Evolutionary conservation across 2,797 vertebrate genomes (phyloP).

Genomic region (Lagorchestes hirsutus): DNA sequence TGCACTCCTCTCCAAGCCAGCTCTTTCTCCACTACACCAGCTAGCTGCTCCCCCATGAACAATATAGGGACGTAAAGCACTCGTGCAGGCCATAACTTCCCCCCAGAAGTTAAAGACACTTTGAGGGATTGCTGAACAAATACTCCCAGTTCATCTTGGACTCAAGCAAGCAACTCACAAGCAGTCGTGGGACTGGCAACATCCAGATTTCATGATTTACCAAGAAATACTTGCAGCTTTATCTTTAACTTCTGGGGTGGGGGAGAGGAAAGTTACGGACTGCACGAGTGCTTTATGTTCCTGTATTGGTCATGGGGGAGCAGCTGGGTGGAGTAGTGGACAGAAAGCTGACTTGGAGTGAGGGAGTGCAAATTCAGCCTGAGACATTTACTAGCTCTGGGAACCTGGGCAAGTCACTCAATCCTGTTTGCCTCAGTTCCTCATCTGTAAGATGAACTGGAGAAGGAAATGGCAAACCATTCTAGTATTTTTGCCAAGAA

Average conservation of each 20-base stretch:
- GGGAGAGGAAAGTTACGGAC: background rate
- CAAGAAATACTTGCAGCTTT: too few relatives aligned
- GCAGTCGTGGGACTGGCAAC: too few relatives aligned
- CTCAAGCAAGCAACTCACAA: too few relatives aligned
- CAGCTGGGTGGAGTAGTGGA: background rate
- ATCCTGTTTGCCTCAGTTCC: background rate
- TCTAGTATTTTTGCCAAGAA: background rate
- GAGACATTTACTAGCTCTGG: background rate
- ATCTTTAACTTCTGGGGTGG: background rate
- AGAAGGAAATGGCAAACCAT: background rate
- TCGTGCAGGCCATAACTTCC: too few relatives aligned
- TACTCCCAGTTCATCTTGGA: too few relatives aligned
- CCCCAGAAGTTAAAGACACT: too few relatives aligned
- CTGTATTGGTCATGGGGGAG: background rate
- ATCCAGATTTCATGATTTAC: too few relatives aligned
- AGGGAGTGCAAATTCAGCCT: background rate
- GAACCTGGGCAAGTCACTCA: background rate
- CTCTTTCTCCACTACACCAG: too few relatives aligned
- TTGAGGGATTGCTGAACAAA: too few relatives aligned
- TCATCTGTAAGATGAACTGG: background rate
- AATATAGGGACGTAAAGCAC: too few relatives aligned
- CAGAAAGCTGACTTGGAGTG: background rate
- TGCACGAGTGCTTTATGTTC: background rate
- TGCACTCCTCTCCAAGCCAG: too few relatives aligned
- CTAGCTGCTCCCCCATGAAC: too few relatives aligned